Conservation (phyloP, 2,113 vertebrate species). For the Alosa alosa region DNA sequence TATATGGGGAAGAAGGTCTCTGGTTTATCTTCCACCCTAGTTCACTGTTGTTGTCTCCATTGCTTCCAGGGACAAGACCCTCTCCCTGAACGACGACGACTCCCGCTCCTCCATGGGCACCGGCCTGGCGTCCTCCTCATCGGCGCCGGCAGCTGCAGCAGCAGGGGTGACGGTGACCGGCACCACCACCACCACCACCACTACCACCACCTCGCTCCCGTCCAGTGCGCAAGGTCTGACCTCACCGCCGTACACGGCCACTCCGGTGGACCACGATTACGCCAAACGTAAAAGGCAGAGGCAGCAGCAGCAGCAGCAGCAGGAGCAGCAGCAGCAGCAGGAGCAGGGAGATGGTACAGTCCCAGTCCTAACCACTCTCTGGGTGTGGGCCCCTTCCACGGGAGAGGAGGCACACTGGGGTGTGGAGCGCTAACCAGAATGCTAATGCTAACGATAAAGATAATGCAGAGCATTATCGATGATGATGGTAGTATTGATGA, state of each 20-base stretch:
- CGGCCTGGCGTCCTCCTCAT: conserved; percentile 22
- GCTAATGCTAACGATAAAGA: conserved; percentile 22
- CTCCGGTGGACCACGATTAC: conserved; percentile 99
- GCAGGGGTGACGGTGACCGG: conserved; percentile 55
- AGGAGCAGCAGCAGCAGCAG: conserved; percentile 63
- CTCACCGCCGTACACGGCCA: conserved; percentile 95
- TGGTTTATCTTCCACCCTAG: too few relatives aligned
- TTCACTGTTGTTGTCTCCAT: background rate
- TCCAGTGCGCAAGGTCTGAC: conserved; percentile 96
- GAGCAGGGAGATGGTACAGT: conserved; percentile 93
- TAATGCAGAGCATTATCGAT: background rate
- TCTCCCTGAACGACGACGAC: conserved; percentile 86
- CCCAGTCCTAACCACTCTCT: conserved; percentile 61
- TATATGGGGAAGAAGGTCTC: too few relatives aligned
- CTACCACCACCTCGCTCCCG: conserved; percentile 57
- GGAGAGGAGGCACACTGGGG: conserved; percentile 48
- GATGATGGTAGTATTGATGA: background rate
- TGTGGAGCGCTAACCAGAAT: conserved; percentile 62
- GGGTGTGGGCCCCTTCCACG: conserved; percentile 64
- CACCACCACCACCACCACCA: conserved; percentile 43
- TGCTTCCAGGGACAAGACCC: conserved; percentile 82
- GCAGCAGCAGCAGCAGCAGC: conserved; percentile 72
- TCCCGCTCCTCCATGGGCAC: conserved; percentile 85
- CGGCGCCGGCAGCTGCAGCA: background rate
- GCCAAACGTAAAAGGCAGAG: conserved; percentile 98